A percentile compares a stretch with the other conserved stretches of the same genome.
These are phyloP conservation scores for Parambassis ranga DNA, from an alignment of 2,797 vertebrate genomes.

Conservation along the genomic window DNA sequence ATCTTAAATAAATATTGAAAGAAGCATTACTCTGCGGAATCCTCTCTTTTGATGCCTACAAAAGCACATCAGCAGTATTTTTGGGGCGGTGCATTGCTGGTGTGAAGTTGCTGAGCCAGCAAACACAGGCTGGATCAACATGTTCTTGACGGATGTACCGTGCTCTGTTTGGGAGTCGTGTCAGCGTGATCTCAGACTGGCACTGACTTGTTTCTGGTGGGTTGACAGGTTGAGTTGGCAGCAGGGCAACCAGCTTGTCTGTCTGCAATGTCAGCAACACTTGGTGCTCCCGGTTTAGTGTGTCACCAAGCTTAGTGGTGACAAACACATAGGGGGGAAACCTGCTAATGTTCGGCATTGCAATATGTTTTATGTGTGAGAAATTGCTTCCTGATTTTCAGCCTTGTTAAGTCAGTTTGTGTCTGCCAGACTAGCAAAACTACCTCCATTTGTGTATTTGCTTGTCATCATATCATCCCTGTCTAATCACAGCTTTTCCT, in stretches of 20 bases:
- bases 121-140: constrained; percentile 1
- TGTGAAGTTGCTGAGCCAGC: constrained; percentile 41
- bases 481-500: neutral
- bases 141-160: constrained; percentile 7
- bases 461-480: neutral
- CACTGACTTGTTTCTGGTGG: constrained; percentile 22
- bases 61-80: constrained; percentile 22
- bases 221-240: constrained; percentile 53
- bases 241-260: constrained; percentile 49
- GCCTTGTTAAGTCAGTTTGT: neutral
- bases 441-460: neutral
- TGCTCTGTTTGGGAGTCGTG: constrained; percentile 9
- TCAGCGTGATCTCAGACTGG: constrained; percentile 37
- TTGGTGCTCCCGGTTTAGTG: constrained; percentile 30
- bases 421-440: neutral
- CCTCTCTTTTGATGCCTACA: no score
- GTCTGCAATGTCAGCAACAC: constrained; percentile 60
- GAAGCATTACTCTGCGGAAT: no score
- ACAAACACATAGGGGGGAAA: constrained; percentile 17
- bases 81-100: neutral
- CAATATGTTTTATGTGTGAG: constrained; percentile 9
- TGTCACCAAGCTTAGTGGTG: constrained; percentile 18
- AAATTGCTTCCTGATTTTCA: neutral
- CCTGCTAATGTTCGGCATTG: constrained; percentile 5
- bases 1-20: no score